phyloP scores from a whole-genome alignment of 2,113 vertebrate genomes.

The Podilymbus podiceps region DNA sequence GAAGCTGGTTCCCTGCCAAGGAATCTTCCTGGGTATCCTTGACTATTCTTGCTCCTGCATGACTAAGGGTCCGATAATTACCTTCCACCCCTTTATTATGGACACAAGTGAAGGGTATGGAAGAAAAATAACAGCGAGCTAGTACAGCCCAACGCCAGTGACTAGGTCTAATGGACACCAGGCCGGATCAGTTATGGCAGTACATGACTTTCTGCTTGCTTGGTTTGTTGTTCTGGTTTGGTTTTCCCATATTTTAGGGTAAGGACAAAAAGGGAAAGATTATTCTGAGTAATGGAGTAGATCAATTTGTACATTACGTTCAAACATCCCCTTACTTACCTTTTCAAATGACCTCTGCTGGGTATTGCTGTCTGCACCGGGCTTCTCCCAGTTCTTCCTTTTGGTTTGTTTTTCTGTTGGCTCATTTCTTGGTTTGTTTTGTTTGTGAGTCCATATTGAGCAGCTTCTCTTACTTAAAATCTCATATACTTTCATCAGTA shows the following conservation, averaged over 20 bases:
- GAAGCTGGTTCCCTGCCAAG: constrained; percentile 37
- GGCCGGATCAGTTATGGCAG: not conserved
- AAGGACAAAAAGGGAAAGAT: not conserved
- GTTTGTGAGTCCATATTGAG: constrained; percentile 34
- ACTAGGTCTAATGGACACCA: not conserved
- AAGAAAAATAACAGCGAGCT: not conserved
- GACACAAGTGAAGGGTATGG: not conserved
- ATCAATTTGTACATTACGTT: not conserved
- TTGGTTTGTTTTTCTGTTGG: not conserved
- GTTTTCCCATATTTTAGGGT: not conserved
- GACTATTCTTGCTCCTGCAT: not conserved
- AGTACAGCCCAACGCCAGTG: not conserved
- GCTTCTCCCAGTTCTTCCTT: not conserved
- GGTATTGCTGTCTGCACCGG: not conserved
- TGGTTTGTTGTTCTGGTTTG: not conserved
- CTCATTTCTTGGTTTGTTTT: not conserved
- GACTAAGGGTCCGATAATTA: not conserved
- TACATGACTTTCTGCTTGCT: not conserved
- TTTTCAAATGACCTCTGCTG: not conserved
- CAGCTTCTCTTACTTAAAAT: constrained; percentile 58
- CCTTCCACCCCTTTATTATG: not conserved
- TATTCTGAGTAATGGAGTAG: not conserved
- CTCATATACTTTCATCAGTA: constrained; percentile 53
- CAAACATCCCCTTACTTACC: not conserved
- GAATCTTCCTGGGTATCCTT: constrained; percentile 37